A percentile compares a stretch with the other conserved stretches of the same genome.
Evolutionary conservation across 2,888 invertebrate species (phyloP).

Genomic region (Scaptomyza flava): DNA sequence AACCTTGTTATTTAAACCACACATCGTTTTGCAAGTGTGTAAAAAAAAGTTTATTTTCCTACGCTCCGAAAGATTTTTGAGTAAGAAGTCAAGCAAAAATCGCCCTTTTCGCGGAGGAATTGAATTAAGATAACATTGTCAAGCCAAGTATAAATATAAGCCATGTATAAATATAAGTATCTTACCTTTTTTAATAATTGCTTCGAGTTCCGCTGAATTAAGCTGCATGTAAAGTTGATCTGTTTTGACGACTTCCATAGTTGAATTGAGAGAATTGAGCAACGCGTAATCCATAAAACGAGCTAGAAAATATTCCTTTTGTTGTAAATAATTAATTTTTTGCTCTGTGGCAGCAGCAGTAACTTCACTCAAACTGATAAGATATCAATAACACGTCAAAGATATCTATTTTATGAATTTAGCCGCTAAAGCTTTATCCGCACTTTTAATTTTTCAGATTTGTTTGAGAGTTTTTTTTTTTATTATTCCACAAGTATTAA

Average conservation of each 20-base stretch:
- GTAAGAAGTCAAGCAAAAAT: background rate
- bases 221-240: conserved; percentile 82
- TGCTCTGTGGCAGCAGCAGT: conserved; percentile 14
- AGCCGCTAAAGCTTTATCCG: conserved; percentile 8
- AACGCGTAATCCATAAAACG: conserved; percentile 69
- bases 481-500: conserved; percentile 8
- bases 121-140: no score
- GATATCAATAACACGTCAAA: conserved; percentile 33
- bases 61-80: background rate
- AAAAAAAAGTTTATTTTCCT: conserved; percentile 3
- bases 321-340: conserved; percentile 13
- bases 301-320: conserved; percentile 15
- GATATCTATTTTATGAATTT: conserved; percentile 33
- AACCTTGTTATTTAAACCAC: conserved; percentile 32
- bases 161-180: background rate
- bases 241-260: conserved; percentile 56
- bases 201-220: conserved; percentile 82
- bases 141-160: no score
- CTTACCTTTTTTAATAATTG: conserved; percentile 83
- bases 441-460: conserved; percentile 1
- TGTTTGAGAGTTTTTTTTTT: background rate
- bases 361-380: conserved; percentile 46
- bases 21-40: conserved; percentile 1
- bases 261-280: conserved; percentile 8
- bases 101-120: background rate